phyloP scores from a whole-genome alignment of 2,797 vertebrate genomes.

The Aulostomus chinensis region DNA sequence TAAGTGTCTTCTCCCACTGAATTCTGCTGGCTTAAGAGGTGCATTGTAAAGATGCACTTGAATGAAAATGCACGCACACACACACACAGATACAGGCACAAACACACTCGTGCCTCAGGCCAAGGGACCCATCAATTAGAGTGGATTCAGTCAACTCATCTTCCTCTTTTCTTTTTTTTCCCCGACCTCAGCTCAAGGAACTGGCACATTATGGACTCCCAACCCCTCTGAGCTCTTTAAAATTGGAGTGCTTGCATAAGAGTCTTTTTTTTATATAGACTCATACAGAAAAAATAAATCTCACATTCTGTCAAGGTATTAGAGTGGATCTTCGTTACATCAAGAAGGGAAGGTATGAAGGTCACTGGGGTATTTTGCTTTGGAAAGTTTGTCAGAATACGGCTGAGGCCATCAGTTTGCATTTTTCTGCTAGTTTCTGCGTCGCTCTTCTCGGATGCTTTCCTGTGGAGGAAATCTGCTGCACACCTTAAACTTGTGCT shows the following conservation, averaged over 20 bases:
- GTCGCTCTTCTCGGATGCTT: no score
- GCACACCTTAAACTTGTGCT: no score
- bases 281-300: slow-evolving; percentile 39
- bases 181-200: slow-evolving; percentile 31
- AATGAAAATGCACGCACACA: slow-evolving; percentile 3
- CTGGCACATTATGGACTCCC: slow-evolving; percentile 50
- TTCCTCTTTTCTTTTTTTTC: slow-evolving; percentile 20
- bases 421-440: slow-evolving; percentile 31
- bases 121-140: slow-evolving; percentile 66
- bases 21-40: slow-evolving; percentile 46
- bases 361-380: slow-evolving; percentile 30
- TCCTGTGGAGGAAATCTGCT: no score
- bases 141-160: slow-evolving; percentile 62
- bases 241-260: slow-evolving; percentile 64
- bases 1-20: slow-evolving; percentile 53
- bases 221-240: slow-evolving; percentile 41
- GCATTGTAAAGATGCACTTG: slow-evolving; percentile 57
- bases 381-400: slow-evolving; percentile 33
- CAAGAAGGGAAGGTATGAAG: slow-evolving; percentile 28
- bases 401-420: slow-evolving; percentile 28
- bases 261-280: slow-evolving; percentile 33
- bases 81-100: slow-evolving; percentile 4
- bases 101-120: slow-evolving; percentile 35
- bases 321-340: slow-evolving; percentile 23
- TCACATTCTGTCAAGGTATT: not conserved